Base-by-base conservation (phyloP, 2,113 vertebrate species). In the Crotalus horridus region DNA sequence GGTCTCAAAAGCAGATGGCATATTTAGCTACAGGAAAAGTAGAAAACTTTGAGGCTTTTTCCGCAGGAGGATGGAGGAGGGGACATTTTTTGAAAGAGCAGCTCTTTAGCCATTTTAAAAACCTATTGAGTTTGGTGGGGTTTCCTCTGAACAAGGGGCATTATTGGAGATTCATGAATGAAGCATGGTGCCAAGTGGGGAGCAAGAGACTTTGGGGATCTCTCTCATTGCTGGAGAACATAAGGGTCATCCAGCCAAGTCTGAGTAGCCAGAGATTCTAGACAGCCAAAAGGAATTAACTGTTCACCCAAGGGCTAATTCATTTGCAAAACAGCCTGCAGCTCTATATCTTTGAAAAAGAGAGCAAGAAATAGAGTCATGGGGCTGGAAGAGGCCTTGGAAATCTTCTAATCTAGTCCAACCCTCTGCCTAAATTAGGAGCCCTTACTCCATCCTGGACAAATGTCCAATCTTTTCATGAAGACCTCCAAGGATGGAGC, bases 1-100 rank as follows among this genome's bases (percentile, higher is more conserved):
- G 93, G 93, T 88, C 92, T 26, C 59, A 96, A 43, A 91, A n/a
- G 81, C 90, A 64, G 20, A 0, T 0, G 0, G 59, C 61, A 94
- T 46, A 13, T 87, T 69, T 54, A 26, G 46, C 85, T 59, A 64
- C 9, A 39, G 85, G 33, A 48, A 56, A 56, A 43, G 54, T 54
- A 6, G 39, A 58, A 17, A 24, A 81, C 15, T 26, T 56, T 26
- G 53, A 39, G 24, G 6, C 23, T 6, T 55, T 85, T 81, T 13
- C 15, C 15, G 1, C 6, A 3, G 23, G 15, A 17, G 39, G 43
- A 21, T 21, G n/a, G 17, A 39, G 33, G 20, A 81, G 33, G 33
- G 17, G 33, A 20, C 3, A 21, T 81, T 81, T 39, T 81, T 7
- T 56, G 1, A 81, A 81, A 81, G 69, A 39, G 69, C 17, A 81